These are phyloP conservation scores for Lacerta bilineata DNA, from an alignment of 2,797 vertebrate genomes.

Conservation along the genomic window DNA sequence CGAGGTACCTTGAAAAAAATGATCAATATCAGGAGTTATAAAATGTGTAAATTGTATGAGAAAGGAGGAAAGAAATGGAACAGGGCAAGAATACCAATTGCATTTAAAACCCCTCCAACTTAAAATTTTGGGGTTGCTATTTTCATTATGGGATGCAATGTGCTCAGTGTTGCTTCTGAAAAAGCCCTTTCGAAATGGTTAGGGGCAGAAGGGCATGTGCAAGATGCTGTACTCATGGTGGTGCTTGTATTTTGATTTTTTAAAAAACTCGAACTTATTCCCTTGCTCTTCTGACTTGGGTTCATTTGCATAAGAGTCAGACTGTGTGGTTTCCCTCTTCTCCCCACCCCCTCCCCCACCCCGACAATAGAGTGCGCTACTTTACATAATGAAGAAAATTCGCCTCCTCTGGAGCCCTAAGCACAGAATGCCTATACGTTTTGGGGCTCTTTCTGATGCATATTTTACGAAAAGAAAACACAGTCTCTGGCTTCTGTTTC, in stretches of 20 bases:
- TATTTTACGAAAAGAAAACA: not conserved
- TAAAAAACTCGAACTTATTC: not conserved
- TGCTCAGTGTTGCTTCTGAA: not conserved
- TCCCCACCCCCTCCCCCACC: not conserved
- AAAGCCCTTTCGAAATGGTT: not conserved
- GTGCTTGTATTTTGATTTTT: not conserved
- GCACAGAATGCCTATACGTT: not conserved
- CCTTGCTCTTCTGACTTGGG: not conserved
- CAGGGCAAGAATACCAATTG: not conserved
- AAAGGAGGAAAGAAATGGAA: constrained; percentile 20
- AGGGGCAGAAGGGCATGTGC: not conserved
- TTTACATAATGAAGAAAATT: constrained; percentile 22
- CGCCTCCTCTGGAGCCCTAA: not conserved
- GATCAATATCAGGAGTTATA: not conserved
- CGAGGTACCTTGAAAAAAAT: constrained; percentile 18
- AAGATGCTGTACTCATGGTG: not conserved
- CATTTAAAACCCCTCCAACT: not conserved
- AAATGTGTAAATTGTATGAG: not conserved
- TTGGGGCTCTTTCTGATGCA: not conserved
- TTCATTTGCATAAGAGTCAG: constrained; percentile 34
- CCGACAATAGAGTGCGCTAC: not conserved
- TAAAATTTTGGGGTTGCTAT: not conserved
- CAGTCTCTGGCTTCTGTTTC: not conserved
- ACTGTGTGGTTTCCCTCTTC: not conserved
- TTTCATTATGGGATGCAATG: not conserved